A percentile compares a stretch with the other conserved stretches of the same genome.
phyloP scores from a whole-genome alignment of 2,888 invertebrate genomes.

The Polydesmus complanatus region DNA sequence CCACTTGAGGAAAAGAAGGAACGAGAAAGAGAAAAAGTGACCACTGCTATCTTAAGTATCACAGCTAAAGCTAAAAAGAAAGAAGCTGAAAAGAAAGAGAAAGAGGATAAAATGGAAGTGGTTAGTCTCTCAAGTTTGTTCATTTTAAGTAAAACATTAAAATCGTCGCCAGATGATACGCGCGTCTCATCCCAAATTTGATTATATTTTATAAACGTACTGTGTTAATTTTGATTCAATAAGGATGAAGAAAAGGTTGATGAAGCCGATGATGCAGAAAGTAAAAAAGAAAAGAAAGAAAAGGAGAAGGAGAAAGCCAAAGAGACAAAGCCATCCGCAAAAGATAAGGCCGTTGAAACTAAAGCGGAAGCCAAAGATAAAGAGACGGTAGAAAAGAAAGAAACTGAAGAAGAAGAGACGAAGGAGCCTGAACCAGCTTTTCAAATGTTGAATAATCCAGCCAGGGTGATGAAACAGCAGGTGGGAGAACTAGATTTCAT shows the following conservation, averaged over 20 bases:
- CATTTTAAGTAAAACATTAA: not conserved
- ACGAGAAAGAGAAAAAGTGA: slow-evolving; percentile 92
- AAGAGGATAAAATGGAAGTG: slow-evolving; percentile 67
- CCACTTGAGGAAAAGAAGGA: slow-evolving; percentile 96
- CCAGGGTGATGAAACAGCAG: slow-evolving; percentile 85
- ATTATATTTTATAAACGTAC: not conserved
- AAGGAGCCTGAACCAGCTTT: slow-evolving; percentile 67
- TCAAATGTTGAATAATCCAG: slow-evolving; percentile 87
- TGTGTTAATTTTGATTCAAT: slow-evolving; percentile 1
- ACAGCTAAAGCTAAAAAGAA: slow-evolving; percentile 83
- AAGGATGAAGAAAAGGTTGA: slow-evolving; percentile 39
- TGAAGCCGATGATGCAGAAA: slow-evolving; percentile 18
- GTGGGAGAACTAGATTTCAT: slow-evolving; percentile 21
- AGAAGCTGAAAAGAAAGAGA: slow-evolving; percentile 50
- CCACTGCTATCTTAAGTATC: slow-evolving; percentile 92
- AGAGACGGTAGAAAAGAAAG: slow-evolving; percentile 34
- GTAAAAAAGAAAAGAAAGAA: slow-evolving; percentile 28
- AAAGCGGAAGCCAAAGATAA: slow-evolving; percentile 33
- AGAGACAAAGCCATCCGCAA: slow-evolving; percentile 25
- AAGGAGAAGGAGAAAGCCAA: slow-evolving; percentile 35
- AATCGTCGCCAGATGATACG: not conserved
- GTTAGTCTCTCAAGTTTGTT: slow-evolving; percentile 32
- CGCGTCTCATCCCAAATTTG: not conserved
- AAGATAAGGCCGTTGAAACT: slow-evolving; percentile 15
- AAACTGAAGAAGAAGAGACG: slow-evolving; percentile 41